A percentile compares a stretch with the other conserved stretches of the same genome.
phyloP scores from a whole-genome alignment of 2,888 invertebrate species.

The Drosophila yooni region DNA sequence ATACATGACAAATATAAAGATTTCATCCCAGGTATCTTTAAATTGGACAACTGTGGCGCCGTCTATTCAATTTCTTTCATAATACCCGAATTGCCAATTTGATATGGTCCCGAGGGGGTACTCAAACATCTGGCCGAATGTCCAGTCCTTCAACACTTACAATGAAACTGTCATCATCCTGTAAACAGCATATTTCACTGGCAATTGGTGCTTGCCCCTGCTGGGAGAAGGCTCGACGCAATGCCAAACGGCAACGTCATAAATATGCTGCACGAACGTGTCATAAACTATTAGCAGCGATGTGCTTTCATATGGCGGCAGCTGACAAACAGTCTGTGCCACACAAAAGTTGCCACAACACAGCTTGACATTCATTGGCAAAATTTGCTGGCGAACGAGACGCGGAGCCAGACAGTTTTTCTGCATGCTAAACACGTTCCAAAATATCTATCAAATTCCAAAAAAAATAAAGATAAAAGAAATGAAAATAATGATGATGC shows the following conservation, averaged over 20 bases:
- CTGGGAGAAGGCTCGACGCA: slow-evolving; percentile 1
- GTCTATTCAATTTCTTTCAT: neutral
- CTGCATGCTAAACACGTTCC: slow-evolving; percentile 40
- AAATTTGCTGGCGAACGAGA: slow-evolving; percentile 2
- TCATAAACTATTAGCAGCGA: slow-evolving; percentile 69
- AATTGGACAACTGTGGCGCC: neutral
- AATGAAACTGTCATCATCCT: slow-evolving; percentile 23
- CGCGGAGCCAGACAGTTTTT: neutral
- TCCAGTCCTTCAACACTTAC: slow-evolving; percentile 17
- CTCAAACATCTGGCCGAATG: neutral
- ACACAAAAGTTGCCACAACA: slow-evolving; percentile 35
- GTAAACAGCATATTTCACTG: slow-evolving; percentile 31
- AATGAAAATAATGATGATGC: slow-evolving; percentile 26
- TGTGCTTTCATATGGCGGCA: slow-evolving; percentile 41
- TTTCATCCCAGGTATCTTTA: neutral
- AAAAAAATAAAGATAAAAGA: slow-evolving; percentile 19
- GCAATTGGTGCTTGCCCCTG: slow-evolving; percentile 19
- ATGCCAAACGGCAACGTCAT: slow-evolving; percentile 30
- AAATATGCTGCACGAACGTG: slow-evolving; percentile 60
- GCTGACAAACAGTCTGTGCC: slow-evolving; percentile 28
- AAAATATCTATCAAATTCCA: slow-evolving; percentile 46
- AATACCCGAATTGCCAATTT: slow-evolving; percentile 9
- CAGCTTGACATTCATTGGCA: slow-evolving; percentile 45
- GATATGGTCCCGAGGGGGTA: neutral
- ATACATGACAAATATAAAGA: neutral